phyloP scores from a whole-genome alignment of 2,113 vertebrate species.

The Speoplatyrhinus poulsoni region DNA sequence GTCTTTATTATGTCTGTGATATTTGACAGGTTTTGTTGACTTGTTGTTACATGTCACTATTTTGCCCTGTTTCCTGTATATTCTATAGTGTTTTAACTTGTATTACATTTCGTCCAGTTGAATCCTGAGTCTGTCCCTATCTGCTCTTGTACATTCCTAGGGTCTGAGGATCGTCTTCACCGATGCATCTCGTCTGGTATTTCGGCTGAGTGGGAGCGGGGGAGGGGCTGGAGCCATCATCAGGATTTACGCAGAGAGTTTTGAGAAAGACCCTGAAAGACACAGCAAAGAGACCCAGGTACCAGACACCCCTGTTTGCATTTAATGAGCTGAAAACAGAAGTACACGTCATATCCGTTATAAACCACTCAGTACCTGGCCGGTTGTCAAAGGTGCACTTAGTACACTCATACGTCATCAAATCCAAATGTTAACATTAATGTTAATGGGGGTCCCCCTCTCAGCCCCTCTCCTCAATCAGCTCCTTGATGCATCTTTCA shows the following conservation, averaged over 20 bases:
- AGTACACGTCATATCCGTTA: too few species aligned
- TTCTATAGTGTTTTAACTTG: too few species aligned
- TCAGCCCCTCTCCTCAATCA: too few species aligned
- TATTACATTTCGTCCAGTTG: not conserved
- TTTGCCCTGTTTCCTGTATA: too few species aligned
- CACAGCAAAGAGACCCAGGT: slow-evolving; percentile 93
- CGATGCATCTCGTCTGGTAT: slow-evolving; percentile 90
- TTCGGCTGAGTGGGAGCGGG: slow-evolving; percentile 92
- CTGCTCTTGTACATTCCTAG: slow-evolving; percentile 59
- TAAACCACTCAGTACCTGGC: too few species aligned
- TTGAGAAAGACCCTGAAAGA: slow-evolving; percentile 89
- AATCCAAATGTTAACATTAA: too few species aligned
- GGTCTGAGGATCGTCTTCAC: slow-evolving; percentile 90
- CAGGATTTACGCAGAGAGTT: slow-evolving; percentile 94
- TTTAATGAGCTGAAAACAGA: too few species aligned
- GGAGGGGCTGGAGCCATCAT: slow-evolving; percentile 85
- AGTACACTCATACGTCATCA: too few species aligned
- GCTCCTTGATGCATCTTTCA: too few species aligned
- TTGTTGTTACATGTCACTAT: not conserved
- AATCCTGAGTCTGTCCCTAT: not conserved
- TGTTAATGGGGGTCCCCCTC: too few species aligned
- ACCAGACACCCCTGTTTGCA: not conserved
- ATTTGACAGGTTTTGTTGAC: not conserved
- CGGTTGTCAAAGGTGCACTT: too few species aligned
- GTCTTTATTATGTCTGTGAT: not conserved